Conservation (phyloP, 2,888 invertebrate species). For the Lathronympha strigana region DNA sequence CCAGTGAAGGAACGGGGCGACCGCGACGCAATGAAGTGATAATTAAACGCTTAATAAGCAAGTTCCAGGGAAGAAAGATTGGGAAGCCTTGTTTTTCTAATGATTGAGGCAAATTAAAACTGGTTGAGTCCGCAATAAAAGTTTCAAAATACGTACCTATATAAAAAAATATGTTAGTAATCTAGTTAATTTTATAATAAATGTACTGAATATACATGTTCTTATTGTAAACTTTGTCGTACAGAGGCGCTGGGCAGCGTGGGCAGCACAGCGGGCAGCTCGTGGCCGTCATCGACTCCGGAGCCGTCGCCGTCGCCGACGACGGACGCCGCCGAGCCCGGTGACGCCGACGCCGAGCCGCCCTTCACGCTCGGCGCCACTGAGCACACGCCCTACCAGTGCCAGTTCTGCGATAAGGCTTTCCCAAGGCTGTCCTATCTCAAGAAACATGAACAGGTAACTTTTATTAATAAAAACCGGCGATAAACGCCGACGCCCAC, state of each 20-base stretch:
- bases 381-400: slow-evolving; percentile 93
- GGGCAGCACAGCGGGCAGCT: slow-evolving; percentile 87
- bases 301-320: slow-evolving; percentile 86
- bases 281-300: slow-evolving; percentile 87
- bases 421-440: slow-evolving; percentile 94
- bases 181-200: neutral
- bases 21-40: no score
- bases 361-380: slow-evolving; percentile 87
- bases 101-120: no score
- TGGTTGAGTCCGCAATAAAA: no score
- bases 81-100: no score
- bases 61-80: no score
- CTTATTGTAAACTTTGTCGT: slow-evolving; percentile 45
- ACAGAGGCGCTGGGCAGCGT: slow-evolving; percentile 87
- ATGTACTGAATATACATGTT: neutral
- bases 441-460: slow-evolving; percentile 96
- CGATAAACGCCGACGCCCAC: slow-evolving; percentile 76
- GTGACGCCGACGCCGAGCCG: slow-evolving; percentile 85
- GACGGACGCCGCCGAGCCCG: slow-evolving; percentile 86
- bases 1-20: no score
- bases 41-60: no score
- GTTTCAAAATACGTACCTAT: no score
- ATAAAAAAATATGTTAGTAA: neutral
- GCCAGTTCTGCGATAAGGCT: slow-evolving; percentile 96
- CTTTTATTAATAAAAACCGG: neutral